phyloP scores from a whole-genome alignment of 2,113 vertebrate genomes.

The Zonotrichia leucophrys region DNA sequence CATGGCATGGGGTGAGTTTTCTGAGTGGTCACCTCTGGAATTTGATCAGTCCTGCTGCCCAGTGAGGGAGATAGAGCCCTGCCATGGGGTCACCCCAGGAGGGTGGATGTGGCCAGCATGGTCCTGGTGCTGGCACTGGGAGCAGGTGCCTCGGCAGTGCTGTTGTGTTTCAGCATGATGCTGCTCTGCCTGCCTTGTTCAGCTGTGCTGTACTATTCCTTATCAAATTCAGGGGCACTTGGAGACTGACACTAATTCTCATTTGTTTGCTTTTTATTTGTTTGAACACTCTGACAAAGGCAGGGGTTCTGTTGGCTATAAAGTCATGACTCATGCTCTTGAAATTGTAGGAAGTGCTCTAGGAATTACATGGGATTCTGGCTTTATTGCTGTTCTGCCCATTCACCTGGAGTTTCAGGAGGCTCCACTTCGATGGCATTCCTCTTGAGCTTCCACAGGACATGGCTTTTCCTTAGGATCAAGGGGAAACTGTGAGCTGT shows the following conservation, averaged over 20 bases:
- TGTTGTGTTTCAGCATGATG: background rate
- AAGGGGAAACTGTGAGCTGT: background rate
- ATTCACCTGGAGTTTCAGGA: background rate
- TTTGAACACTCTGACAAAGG: background rate
- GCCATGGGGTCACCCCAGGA: rapidly evolving
- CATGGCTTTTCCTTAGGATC: background rate
- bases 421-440: background rate
- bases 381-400: background rate
- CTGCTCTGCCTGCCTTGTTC: background rate
- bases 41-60: background rate
- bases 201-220: rapidly evolving
- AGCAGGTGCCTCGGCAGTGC: background rate
- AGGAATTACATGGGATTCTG: background rate
- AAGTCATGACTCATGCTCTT: background rate
- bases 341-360: background rate
- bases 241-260: background rate
- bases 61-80: rapidly evolving
- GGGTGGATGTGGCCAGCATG: rapidly evolving
- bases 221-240: background rate
- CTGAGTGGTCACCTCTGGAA: background rate
- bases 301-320: background rate
- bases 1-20: rapidly evolving
- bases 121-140: background rate
- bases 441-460: background rate
- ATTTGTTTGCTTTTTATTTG: background rate